phyloP scores from a whole-genome alignment of 64 coral and sea anemone genomes.

The Dendronephthya gigantea region DNA sequence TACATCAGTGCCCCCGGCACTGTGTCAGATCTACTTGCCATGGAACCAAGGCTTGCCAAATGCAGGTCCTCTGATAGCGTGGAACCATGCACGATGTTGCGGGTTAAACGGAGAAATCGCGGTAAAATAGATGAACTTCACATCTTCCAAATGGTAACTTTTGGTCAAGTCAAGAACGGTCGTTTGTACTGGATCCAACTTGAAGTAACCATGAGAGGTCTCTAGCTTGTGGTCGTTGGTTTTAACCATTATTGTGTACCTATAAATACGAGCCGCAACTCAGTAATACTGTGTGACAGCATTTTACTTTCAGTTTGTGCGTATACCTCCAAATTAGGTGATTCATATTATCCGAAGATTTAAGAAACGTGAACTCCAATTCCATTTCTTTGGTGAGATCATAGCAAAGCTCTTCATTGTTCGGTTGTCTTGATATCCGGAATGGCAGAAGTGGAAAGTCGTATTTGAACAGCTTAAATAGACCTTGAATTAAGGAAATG shows the following conservation, averaged over 20 bases:
- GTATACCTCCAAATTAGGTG: neutral
- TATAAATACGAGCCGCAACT: neutral
- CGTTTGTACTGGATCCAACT: neutral
- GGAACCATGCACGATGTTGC: neutral
- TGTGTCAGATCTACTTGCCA: neutral
- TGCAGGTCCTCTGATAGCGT: neutral
- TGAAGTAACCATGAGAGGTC: constrained; percentile 3
- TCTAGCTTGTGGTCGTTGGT: neutral
- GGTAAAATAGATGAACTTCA: neutral
- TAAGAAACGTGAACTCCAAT: constrained; percentile 6
- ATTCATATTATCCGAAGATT: neutral
- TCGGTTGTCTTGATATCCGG: neutral
- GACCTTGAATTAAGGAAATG: neutral
- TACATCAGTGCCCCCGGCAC: neutral
- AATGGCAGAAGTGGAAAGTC: neutral
- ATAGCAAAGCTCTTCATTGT: neutral
- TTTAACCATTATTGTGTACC: neutral
- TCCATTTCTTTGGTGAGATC: neutral
- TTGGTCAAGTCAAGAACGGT: neutral
- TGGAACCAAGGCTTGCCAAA: neutral
- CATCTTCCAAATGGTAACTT: neutral
- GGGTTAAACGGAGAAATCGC: neutral
- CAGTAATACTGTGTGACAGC: too few relatives aligned
- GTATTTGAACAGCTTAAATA: neutral
- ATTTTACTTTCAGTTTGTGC: too few relatives aligned